Evolutionary conservation across 2,888 invertebrate species (phyloP).

Genomic region (Coenonympha arcania): DNA sequence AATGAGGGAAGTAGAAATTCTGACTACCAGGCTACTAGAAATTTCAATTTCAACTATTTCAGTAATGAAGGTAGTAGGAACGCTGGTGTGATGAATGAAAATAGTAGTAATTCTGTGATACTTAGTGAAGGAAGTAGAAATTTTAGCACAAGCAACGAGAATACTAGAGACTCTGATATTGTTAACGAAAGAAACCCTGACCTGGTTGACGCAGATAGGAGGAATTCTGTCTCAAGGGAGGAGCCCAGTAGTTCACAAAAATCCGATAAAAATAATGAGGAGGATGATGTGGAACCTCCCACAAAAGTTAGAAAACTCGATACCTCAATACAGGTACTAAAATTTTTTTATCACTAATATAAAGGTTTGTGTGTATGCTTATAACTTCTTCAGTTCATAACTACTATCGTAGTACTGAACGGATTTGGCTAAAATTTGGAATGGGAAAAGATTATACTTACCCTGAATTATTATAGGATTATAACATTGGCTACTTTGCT

Average conservation of each 20-base stretch:
- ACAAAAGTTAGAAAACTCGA: conserved; percentile 47
- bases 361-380: no score
- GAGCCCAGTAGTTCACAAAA: background rate
- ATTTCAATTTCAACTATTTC: no score
- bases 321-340: conserved; percentile 30
- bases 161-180: background rate
- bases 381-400: no score
- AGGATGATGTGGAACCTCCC: conserved; percentile 38
- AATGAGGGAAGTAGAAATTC: no score
- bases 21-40: no score
- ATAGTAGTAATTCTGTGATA: background rate
- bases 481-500: no score
- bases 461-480: no score
- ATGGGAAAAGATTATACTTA: no score
- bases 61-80: background rate
- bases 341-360: background rate
- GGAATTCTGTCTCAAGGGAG: no score
- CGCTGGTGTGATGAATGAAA: background rate
- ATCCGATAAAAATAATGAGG: background rate
- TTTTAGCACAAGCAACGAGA: background rate
- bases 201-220: background rate
- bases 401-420: no score
- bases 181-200: background rate
- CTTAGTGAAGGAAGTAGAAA: background rate
- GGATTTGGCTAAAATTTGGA: no score